Conservation (phyloP, 2,113 vertebrate genomes). For the Falcunculus frontatus region DNA sequence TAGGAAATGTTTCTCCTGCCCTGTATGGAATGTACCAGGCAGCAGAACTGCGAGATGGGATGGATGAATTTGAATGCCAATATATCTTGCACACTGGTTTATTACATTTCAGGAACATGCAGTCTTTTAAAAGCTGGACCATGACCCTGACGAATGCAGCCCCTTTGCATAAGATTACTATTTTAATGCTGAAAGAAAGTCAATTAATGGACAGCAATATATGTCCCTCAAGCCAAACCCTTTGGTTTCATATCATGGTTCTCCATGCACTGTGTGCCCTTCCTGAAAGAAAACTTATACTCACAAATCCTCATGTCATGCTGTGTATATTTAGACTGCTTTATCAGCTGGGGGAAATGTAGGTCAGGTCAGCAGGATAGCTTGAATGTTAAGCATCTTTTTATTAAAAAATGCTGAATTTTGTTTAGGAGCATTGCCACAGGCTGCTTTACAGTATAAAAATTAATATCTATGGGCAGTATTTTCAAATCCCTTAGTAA, state of each 20-base stretch:
- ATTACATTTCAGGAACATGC: background rate
- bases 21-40: background rate
- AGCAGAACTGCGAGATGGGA: background rate
- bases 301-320: slow-evolving; percentile 22
- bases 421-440: slow-evolving; percentile 44
- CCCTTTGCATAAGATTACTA: background rate
- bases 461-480: slow-evolving; percentile 13
- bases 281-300: slow-evolving; percentile 39
- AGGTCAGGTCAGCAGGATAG: slow-evolving; percentile 56
- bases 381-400: slow-evolving; percentile 55
- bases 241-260: background rate
- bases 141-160: background rate
- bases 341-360: slow-evolving; percentile 43
- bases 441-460: slow-evolving; percentile 35
- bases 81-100: background rate
- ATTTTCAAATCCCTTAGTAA: slow-evolving; percentile 38
- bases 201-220: background rate
- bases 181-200: background rate
- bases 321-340: slow-evolving; percentile 55
- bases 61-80: background rate
- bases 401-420: slow-evolving; percentile 60
- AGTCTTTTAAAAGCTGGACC: background rate
- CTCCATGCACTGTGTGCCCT: background rate
- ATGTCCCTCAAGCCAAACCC: background rate
- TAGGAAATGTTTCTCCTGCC: background rate